Evolutionary conservation across 2,888 invertebrate genomes (phyloP).

Genomic region (Apamea anceps): DNA sequence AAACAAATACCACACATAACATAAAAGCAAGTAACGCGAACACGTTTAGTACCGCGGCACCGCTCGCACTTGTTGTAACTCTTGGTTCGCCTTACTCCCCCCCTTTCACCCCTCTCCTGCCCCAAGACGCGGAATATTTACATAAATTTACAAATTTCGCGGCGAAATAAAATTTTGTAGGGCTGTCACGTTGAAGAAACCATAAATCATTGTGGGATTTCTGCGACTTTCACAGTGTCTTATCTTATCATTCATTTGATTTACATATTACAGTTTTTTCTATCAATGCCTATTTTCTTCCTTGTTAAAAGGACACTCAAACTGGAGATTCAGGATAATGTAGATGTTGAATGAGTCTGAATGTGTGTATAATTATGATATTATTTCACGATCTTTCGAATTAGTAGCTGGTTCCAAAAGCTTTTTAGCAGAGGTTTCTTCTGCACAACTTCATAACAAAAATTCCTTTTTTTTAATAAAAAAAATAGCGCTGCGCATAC

Average conservation of each 20-base stretch:
- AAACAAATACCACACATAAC: conserved; percentile 73
- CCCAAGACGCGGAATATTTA: conserved; percentile 89
- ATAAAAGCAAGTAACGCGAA: conserved; percentile 68
- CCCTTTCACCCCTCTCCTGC: conserved; percentile 68
- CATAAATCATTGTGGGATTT: background rate
- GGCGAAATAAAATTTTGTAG: conserved; percentile 88
- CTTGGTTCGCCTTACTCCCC: conserved; percentile 69
- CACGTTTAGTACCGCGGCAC: conserved; percentile 59
- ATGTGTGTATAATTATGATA: too few species aligned
- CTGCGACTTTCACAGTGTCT: background rate
- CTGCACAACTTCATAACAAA: background rate
- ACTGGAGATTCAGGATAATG: too few species aligned
- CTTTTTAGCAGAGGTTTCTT: background rate
- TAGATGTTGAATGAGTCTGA: too few species aligned
- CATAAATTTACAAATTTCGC: conserved; percentile 90
- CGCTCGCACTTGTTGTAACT: conserved; percentile 65
- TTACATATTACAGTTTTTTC: background rate
- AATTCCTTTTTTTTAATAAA: too few species aligned
- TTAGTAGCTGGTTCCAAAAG: too few species aligned
- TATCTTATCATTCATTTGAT: background rate
- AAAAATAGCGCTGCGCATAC: too few species aligned
- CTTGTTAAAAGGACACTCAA: too few species aligned
- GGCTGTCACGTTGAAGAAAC: conserved; percentile 69
- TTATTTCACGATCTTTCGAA: too few species aligned
- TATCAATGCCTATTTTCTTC: background rate